Evolutionary conservation across 2,888 invertebrate genomes (phyloP), one percentile per base, ranked within the genome.

Genomic region (Dasypogon diadema): DNA sequence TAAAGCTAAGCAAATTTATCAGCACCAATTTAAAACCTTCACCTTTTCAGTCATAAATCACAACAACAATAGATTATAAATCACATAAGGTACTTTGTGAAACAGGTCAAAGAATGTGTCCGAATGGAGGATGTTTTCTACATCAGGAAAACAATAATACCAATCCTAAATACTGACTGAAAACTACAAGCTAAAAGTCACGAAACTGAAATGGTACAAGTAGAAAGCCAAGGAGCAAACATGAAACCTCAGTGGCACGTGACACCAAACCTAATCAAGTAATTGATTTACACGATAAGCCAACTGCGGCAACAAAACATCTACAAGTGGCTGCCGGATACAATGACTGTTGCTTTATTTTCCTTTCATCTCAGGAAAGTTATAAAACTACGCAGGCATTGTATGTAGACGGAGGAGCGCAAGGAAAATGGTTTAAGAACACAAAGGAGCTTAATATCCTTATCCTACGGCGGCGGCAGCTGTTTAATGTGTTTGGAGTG

Each of bases 181-280:
- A 2, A 42, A n/a, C 5, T 63, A 8, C 46, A 46, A 68, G 16
- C 24, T 22, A 68, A 46, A 68, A 68, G 65, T 68, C 65, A 68
- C 65, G 48, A 68, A 68, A 48, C 48, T 54, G 4, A 18, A 8
- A 12, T 16, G 30, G 14, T 34, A 18, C 58, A 16, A 26, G 30
- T 2, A 37, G 16, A 46, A 22, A 46, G 30, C 12, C 5, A 26
- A n/a, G 12, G 56, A 56, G 8, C 1, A n/a, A 48, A 24, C 24
- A 24, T 48, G 34, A 68, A 68, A 26, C 65, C 65, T 24, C 65
- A 48, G 18, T 3, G 65, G 48, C 65, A 68, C 65, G 65, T 68
- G 65, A 68, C 65, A 68, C 48, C n/a, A 68, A 68, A 68, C 48
- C 65, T 68, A 68, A 68, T 68, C 65, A 48, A 48, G 48, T 68